Evolutionary conservation across 2,113 vertebrate species (phyloP), one percentile per base, ranked within the genome.

Genomic region (Phylloscopus trochiloides): DNA sequence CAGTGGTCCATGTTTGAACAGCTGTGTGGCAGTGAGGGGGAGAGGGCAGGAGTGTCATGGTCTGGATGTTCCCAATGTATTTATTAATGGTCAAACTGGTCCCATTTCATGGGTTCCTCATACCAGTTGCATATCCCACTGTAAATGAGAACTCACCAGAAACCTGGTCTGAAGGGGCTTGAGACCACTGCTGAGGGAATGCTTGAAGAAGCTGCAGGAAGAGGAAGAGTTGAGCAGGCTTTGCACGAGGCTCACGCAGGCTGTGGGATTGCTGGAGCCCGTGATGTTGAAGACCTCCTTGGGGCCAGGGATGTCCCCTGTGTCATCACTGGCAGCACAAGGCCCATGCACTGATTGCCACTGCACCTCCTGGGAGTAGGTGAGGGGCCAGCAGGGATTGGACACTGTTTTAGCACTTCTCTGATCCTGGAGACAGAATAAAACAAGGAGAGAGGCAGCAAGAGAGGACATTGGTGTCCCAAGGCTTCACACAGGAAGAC

Each of bases 321-420:
- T 36, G 67, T 38, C 59, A 17, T 12, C 8, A 2, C 7, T 70
- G 88, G 9, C 47, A 71, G 72, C 82, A 80, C 96, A 97, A 40
- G 91, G 82, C 59, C 82, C 86, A 2, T 71, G 75, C 75, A 96
- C 82, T 0, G 86, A 93, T 0, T 48, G 79, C 96, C 96, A 95
- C 79, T 36, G 91, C 75, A 93, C 79, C 51, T 90, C 55, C 59
- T 0, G 83, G 47, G 86, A 94, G 72, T 96, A 97, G 59, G 14
- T 3, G 75, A 90, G 68, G 47, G 96, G 96, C 96, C 96, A 97
- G 96, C 96, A 97, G 51, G 96, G 96, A 36, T 96, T 94, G 51
- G 34, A 83, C 32, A 97, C 8, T 0, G 47, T 66, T 77, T 54
- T 47, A 51, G 86, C 71, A 17, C 72, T 62, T 86, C 75, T 88